Conservation (phyloP, 2,113 vertebrate species). For the Ciconia boyciana region DNA sequence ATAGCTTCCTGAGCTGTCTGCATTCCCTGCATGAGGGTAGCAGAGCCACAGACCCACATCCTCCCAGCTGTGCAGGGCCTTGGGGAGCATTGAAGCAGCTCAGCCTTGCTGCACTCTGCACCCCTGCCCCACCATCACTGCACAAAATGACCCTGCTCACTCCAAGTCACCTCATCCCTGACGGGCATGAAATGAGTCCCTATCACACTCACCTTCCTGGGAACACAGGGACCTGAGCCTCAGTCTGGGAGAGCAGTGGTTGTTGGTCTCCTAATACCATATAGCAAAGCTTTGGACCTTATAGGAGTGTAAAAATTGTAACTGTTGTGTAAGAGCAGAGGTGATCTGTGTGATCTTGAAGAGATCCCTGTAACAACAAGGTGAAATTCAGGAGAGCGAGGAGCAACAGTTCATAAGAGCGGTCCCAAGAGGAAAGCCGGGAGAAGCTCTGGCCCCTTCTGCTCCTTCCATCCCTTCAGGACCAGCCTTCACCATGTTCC, state of each 20-base stretch:
- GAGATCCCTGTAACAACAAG: not conserved
- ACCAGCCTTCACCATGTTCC: not conserved
- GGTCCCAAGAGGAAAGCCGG: not conserved
- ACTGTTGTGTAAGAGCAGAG: not conserved
- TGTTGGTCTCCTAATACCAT: not conserved
- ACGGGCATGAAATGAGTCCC: not conserved
- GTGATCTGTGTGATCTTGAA: not conserved
- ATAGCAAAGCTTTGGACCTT: not conserved
- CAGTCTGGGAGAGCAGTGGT: not conserved
- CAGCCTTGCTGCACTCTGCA: not conserved
- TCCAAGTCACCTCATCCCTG: not conserved
- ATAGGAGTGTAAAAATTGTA: not conserved
- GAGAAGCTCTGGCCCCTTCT: not conserved
- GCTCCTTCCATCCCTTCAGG: not conserved
- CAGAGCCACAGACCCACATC: not conserved
- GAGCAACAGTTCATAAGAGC: not conserved
- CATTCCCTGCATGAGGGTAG: accelerated
- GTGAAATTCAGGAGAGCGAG: not conserved
- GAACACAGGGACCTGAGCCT: not conserved
- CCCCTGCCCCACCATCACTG: not conserved
- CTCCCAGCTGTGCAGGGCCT: not conserved
- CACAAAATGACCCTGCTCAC: not conserved
- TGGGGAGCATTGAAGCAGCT: not conserved
- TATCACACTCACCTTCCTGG: not conserved
- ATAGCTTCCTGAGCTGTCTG: not conserved